Evolutionary conservation across 1,140 invertebrate genomes (phyloP).

Genomic region (Heterodera schachtii): DNA sequence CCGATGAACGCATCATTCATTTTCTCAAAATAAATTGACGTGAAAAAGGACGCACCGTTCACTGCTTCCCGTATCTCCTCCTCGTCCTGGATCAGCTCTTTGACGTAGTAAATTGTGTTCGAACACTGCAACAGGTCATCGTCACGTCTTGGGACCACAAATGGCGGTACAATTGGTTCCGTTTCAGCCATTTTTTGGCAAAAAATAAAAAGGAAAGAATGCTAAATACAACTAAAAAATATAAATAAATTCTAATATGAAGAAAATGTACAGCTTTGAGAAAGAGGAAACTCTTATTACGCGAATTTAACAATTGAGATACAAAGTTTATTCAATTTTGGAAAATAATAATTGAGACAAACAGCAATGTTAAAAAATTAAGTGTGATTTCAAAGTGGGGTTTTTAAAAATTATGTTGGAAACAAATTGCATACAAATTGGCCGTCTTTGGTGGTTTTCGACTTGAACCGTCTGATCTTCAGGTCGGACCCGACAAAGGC

Average conservation of each 20-base stretch:
- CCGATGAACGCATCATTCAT: too few relatives aligned
- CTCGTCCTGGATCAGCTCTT: constrained; percentile 26
- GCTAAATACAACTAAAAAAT: too few relatives aligned
- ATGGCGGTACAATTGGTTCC: not conserved
- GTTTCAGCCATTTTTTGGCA: not conserved
- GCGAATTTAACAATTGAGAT: too few relatives aligned
- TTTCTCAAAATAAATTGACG: too few relatives aligned
- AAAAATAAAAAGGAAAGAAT: not conserved
- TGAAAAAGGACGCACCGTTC: constrained; percentile 11
- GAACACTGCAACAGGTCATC: constrained; percentile 39
- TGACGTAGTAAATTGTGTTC: constrained; percentile 33
- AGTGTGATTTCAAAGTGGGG: too few relatives aligned
- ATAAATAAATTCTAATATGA: too few relatives aligned
- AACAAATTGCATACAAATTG: constrained; percentile 28
- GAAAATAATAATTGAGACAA: too few relatives aligned
- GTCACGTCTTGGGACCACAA: constrained; percentile 37
- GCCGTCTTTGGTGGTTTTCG: not conserved
- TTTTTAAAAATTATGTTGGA: not conserved
- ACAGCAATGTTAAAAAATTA: too few relatives aligned
- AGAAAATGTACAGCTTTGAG: too few relatives aligned
- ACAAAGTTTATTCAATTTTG: too few relatives aligned
- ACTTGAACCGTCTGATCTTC: constrained; percentile 33
- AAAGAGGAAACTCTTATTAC: too few relatives aligned
- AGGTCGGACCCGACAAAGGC: constrained; percentile 34
- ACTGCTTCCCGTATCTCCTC: constrained; percentile 27